Percentiles rank a stretch among this genome's conserved stretches.
Conservation (phyloP, 2,797 vertebrate species). For the Hephaestus fuliginosus region DNA sequence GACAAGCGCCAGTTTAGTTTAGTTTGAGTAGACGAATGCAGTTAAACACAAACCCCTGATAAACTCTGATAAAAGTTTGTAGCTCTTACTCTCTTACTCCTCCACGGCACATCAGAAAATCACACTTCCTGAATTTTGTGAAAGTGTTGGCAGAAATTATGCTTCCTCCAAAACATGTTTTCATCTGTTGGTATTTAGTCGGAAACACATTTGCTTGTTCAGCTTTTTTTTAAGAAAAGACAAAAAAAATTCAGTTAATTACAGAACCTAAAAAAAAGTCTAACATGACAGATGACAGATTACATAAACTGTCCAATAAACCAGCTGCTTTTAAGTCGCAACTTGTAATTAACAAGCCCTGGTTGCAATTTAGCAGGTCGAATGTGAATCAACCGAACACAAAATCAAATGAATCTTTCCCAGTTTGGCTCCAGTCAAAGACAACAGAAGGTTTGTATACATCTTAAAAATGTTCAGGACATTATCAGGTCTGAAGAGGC, state of each 20-base stretch:
- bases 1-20: too few species aligned
- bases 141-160: not conserved
- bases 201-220: not conserved
- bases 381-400: not conserved
- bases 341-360: constrained; percentile 5
- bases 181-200: not conserved
- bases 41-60: not conserved
- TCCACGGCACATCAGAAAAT: not conserved
- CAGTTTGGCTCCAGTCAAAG: not conserved
- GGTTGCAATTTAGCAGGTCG: constrained; percentile 5
- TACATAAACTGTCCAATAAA: constrained; percentile 10
- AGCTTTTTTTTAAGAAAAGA: not conserved
- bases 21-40: not conserved
- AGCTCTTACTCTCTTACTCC: too few species aligned
- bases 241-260: not conserved
- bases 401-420: constrained; percentile 12
- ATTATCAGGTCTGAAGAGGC: constrained; percentile 20
- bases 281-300: constrained; percentile 27
- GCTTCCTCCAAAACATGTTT: not conserved
- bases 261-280: constrained; percentile 21
- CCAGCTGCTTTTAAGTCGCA: not conserved
- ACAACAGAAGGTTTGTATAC: not conserved
- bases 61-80: not conserved
- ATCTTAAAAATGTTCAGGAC: not conserved
- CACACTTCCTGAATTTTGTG: not conserved